Base-by-base conservation (phyloP, 2,113 vertebrate genomes). In the Orientallactaga bullata region DNA sequence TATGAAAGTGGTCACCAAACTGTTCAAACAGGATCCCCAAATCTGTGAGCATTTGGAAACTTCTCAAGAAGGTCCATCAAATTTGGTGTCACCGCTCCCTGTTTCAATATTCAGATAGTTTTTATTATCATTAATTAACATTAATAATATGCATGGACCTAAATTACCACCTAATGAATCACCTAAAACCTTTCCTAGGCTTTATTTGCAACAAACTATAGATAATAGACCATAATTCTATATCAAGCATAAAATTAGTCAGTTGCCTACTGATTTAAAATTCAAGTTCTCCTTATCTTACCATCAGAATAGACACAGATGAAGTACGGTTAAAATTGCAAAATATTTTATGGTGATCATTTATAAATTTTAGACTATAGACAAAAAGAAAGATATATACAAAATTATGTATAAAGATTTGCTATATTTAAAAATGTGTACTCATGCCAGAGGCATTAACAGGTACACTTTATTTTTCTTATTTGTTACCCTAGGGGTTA, bases 191-290 rank as follows among this genome's bases (percentile, higher is more conserved):
- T 93, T 96, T 92, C 92, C 83, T 92, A 63, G 66, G 74, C 95
- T 96, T 96, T 97, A 97, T 95, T 97, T 97, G 95, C 85, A 96
- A 87, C 95, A 95, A 94, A 96, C 96, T 97, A 92, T 97, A 97
- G 95, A 96, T 96, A 97, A 94, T 96, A 96, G 83, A 79, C 82
- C 88, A 90, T 97, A 97, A 96, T 92, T 97, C 85, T 92, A 21
- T 88, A 95, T 94, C 69, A 83, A 88, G 90, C 94, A 95, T 96
- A 92, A 97, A 96, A 87, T 93, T 91, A 85, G 73, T 91, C 87
- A 94, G 37, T 30, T 82, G 74, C 78, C 35, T 78, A 83, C 92
- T 93, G 39, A 96, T 97, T 97, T 92, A 95, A 97, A 90, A 96
- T 95, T 78, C 90, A 90, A 37, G 24, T 82, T 93, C 42, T 55